These are phyloP conservation scores for Spisula subtruncata DNA, from an alignment of 2,888 invertebrate genomes.

Conservation along the genomic window DNA sequence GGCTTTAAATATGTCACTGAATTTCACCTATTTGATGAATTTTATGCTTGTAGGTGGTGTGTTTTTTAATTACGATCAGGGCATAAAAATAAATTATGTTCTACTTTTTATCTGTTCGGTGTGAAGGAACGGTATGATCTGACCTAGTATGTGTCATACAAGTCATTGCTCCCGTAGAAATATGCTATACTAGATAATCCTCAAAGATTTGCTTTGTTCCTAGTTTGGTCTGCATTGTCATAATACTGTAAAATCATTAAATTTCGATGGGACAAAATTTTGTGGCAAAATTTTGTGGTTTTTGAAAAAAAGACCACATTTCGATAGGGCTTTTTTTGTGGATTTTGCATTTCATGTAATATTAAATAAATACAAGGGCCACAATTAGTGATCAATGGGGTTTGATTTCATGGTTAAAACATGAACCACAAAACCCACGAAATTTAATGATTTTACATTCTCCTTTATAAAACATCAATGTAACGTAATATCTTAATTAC, in stretches of 20 bases:
- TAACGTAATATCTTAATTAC: neutral
- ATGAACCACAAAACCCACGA: no score
- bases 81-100: neutral
- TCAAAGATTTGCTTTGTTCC: neutral
- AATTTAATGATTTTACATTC: no score
- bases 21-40: neutral
- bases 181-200: neutral
- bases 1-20: no score
- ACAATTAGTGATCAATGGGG: no score
- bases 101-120: neutral
- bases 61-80: conserved; percentile 4
- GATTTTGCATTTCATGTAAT: no score
- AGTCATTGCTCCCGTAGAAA: neutral
- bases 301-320: no score
- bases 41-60: neutral
- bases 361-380: no score
- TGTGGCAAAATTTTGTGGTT: no score
- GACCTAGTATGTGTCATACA: neutral
- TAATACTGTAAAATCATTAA: no score
- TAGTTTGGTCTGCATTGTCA: neutral
- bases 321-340: no score
- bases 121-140: neutral
- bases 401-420: no score
- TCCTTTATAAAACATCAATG: neutral
- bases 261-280: no score